A percentile compares a stretch with the other conserved stretches of the same genome.
Conservation (phyloP, 2,888 invertebrate species). For the Ligdia adustata region DNA sequence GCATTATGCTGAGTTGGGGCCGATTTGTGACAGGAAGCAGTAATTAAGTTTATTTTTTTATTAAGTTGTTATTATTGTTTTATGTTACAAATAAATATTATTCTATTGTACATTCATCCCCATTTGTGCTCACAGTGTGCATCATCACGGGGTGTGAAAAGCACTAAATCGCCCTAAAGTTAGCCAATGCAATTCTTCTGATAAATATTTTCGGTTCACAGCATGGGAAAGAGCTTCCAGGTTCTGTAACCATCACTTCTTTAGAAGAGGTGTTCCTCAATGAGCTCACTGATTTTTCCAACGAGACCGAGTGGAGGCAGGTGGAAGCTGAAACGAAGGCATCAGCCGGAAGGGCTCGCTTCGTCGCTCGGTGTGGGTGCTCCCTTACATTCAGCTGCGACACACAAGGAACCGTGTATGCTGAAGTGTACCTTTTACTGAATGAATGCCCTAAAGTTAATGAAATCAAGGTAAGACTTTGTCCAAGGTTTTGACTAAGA, state of each 20-base stretch:
- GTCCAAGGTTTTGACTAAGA: too few relatives aligned
- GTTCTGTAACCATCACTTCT: conserved; percentile 53
- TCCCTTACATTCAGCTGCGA: conserved; percentile 49
- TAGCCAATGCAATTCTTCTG: too few relatives aligned
- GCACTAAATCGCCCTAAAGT: too few relatives aligned
- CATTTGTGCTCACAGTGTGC: too few relatives aligned
- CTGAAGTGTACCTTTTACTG: conserved; percentile 49
- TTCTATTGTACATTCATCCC: too few relatives aligned
- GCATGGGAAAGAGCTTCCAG: conserved; percentile 54
- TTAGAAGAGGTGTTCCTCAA: conserved; percentile 63
- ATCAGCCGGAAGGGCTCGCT: conserved; percentile 51
- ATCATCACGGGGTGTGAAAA: too few relatives aligned
- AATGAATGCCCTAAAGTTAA: conserved; percentile 48
- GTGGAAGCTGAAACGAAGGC: conserved; percentile 45
- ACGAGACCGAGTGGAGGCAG: conserved; percentile 55
- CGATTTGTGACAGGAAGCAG: too few relatives aligned
- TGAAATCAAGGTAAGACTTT: conserved; percentile 44
- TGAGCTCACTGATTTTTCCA: conserved; percentile 59
- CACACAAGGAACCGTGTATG: conserved; percentile 48
- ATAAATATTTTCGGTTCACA: too few relatives aligned
- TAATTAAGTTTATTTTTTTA: too few relatives aligned
- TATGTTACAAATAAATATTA: too few relatives aligned
- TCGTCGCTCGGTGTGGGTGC: conserved; percentile 55
- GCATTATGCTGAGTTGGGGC: too few relatives aligned
- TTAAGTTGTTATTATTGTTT: too few relatives aligned